Percentiles rank a stretch among this genome's conserved stretches.
These are phyloP conservation scores for Zoanthus sansibaricus DNA, from an alignment of 92 coral and sea anemone species.

Conservation along the genomic window DNA sequence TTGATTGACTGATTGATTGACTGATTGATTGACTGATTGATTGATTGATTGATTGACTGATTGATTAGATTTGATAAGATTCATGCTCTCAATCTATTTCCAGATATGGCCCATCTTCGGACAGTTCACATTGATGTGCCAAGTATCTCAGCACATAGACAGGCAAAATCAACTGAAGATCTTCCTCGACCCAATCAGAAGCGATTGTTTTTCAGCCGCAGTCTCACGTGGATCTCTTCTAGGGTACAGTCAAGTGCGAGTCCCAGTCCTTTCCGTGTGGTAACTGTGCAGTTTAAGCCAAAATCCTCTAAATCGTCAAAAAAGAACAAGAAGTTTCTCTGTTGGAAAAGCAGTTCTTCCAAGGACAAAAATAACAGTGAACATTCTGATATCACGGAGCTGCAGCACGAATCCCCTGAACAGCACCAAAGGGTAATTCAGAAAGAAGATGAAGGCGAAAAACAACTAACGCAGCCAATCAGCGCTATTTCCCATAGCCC, in stretches of 20 bases:
- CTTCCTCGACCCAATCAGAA: not conserved
- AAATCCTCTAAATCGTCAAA: slow-evolving; percentile 15
- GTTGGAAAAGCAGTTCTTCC: not conserved
- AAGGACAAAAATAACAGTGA: slow-evolving; percentile 13
- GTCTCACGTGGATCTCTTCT: slow-evolving; percentile 29
- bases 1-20: not conserved
- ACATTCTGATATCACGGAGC: not conserved
- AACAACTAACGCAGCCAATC: not conserved
- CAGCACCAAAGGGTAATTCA: not conserved
- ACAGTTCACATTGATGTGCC: slow-evolving; percentile 56
- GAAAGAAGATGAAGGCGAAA: not conserved
- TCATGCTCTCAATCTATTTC: not conserved
- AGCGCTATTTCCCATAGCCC: not conserved
- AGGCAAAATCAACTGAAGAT: slow-evolving; percentile 19
- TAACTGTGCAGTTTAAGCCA: slow-evolving; percentile 34
- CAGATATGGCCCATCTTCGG: slow-evolving; percentile 75
- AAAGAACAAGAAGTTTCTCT: slow-evolving; percentile 7
- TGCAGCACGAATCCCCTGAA: not conserved
- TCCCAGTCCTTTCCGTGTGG: slow-evolving; percentile 9
- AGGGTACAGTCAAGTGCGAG: slow-evolving; percentile 2
- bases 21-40: not conserved
- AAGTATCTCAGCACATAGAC: slow-evolving; percentile 12
- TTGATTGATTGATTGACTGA: not conserved
- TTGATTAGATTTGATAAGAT: not conserved
- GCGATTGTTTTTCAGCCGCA: not conserved